Conservation (phyloP, 2,113 vertebrate genomes). For the Apistogramma diplotaenia region DNA sequence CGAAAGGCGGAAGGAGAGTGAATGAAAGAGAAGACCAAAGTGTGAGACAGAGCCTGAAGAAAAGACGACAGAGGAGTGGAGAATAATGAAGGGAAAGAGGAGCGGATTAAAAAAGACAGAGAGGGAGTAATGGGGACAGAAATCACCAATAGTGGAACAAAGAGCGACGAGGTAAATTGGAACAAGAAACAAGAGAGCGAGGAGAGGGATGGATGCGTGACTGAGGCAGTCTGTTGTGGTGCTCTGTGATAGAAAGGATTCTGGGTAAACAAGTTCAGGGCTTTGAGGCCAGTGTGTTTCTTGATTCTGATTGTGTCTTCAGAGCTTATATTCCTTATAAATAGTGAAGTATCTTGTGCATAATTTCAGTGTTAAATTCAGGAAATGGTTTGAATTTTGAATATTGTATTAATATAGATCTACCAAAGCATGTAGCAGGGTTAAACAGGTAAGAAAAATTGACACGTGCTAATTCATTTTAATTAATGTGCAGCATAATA, state of each 20-base stretch:
- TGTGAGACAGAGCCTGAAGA: constrained; percentile 29
- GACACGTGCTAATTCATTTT: background rate
- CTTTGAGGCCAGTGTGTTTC: constrained; percentile 19
- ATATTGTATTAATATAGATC: background rate
- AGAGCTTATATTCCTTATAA: background rate
- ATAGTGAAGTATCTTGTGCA: background rate
- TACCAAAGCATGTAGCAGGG: background rate
- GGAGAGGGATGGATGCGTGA: background rate
- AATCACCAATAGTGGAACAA: constrained; percentile 15
- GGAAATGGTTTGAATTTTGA: background rate
- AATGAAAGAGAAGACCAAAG: constrained; percentile 31
- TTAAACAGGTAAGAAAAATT: background rate
- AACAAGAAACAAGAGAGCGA: constrained; percentile 8
- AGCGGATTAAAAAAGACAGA: constrained; percentile 36
- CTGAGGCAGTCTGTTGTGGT: background rate
- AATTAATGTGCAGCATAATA: background rate
- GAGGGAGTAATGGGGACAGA: constrained; percentile 41
- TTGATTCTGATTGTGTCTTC: background rate
- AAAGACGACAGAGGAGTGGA: constrained; percentile 24
- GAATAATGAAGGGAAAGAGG: constrained; percentile 45
- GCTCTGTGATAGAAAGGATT: constrained; percentile 26
- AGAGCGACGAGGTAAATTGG: constrained; percentile 37
- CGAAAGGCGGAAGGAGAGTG: constrained; percentile 7
- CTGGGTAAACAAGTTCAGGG: constrained; percentile 32
- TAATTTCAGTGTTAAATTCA: background rate